Evolutionary conservation across 37 sponge, comb jelly and placozoan species (phyloP), one percentile per base, ranked within the genome.

Genomic region (Halisarca cf. caerulea): DNA sequence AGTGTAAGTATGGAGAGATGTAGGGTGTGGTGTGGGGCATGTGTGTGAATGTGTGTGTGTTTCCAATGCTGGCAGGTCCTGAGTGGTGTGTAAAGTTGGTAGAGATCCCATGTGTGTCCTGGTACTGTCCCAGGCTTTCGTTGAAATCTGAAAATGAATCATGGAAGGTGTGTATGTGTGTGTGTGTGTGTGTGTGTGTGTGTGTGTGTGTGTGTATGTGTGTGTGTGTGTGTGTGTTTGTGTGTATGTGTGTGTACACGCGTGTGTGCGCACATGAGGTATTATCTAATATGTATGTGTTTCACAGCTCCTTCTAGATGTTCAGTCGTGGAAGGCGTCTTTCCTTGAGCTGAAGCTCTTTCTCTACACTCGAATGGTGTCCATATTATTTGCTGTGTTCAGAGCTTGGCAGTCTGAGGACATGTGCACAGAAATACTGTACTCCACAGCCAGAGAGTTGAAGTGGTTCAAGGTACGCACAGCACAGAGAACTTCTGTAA

Each of bases 361-460:
- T 66, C 73, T 93, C 54, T 68, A 87, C 78, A 36, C 66, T 24
- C 75, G 93, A 0, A 60, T 84, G 28, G 28, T 84, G 24, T 79
- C 64, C 70, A 84, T 84, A 33, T 58, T 86, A 53, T 90, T 84
- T 58, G 41, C 58, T 40, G 69, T 84, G 66, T 82, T 53, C 59
- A 43, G 69, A 27, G 90, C 81, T 2, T 84, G 91, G 88, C 59
- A 68, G 15, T 88, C 87, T 15, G 88, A 83, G 2, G 79, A 89
- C 28, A 69, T 83, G 11, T 78, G 69, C 71, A 72, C 89, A 58
- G 36, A 58, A 40, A 87, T 88, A 17, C 85, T 93, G 34, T 90
- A 93, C 82, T 62, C 80, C 54, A 89, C 87, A 68, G 90, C 93
- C 15, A 80, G 90, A 36, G 84, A 87, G 39, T 89, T 78, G 44